A percentile compares a stretch with the other conserved stretches of the same genome.
These are phyloP conservation scores for Entomyzon cyanotis DNA, from an alignment of 2,113 vertebrate species.

Conservation along the genomic window DNA sequence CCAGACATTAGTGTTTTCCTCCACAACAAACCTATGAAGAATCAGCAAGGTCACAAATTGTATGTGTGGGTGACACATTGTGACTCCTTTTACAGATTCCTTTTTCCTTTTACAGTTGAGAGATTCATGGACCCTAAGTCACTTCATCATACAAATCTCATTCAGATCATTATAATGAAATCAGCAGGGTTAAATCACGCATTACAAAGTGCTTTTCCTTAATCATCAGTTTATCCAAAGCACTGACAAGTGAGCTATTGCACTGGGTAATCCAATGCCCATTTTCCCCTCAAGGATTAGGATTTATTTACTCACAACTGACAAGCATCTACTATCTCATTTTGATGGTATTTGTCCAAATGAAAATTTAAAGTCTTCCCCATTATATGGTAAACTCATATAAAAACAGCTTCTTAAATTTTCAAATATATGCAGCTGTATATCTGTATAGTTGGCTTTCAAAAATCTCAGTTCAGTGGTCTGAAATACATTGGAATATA, in stretches of 20 bases:
- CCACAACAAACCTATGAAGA: neutral
- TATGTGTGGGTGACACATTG: no score
- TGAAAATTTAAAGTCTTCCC: neutral
- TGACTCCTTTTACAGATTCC: neutral
- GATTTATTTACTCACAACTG: conserved; percentile 39
- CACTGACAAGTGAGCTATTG: neutral
- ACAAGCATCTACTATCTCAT: neutral
- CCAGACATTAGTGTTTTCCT: neutral
- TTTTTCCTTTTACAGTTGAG: neutral
- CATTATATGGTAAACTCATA: neutral
- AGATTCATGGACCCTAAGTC: neutral
- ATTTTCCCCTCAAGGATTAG: neutral
- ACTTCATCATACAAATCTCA: neutral
- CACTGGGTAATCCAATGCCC: conserved; percentile 14
- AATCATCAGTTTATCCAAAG: conserved; percentile 36
- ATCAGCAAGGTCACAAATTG: neutral
- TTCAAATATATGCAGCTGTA: neutral
- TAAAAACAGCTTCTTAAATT: neutral
- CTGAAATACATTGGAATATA: conserved; percentile 11
- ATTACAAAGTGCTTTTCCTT: conserved; percentile 30
- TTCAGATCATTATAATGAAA: conserved; percentile 30
- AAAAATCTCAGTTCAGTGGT: neutral
- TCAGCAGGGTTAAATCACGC: conserved; percentile 6
- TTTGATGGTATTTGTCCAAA: conserved; percentile 1
- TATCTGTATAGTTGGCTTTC: neutral